Evolutionary conservation across 2,888 invertebrate species (phyloP).

Genomic region (Biston stratarius): DNA sequence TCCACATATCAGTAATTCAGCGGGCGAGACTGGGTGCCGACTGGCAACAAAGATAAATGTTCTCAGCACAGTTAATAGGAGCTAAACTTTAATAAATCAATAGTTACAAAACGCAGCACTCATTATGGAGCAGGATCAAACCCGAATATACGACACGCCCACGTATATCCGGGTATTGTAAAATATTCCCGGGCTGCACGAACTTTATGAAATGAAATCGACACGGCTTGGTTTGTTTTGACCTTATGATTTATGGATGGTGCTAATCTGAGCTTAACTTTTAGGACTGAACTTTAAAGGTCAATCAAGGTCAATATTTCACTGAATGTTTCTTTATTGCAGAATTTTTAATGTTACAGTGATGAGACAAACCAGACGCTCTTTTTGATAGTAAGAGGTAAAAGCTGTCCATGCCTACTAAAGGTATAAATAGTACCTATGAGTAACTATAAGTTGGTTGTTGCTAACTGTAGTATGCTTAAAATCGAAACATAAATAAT

Average conservation of each 20-base stretch:
- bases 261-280: background rate
- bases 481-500: too few species aligned
- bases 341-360: too few species aligned
- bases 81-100: conserved; percentile 71
- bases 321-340: too few species aligned
- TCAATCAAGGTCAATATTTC: too few species aligned
- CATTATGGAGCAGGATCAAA: conserved; percentile 53
- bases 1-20: conserved; percentile 25
- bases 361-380: too few species aligned
- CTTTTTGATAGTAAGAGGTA: too few species aligned
- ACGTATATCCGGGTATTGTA: conserved; percentile 36
- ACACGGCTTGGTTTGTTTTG: background rate
- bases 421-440: background rate
- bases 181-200: conserved; percentile 19
- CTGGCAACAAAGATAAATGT: conserved; percentile 55
- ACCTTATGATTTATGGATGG: background rate
- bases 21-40: conserved; percentile 36
- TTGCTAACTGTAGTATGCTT: background rate
- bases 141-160: conserved; percentile 38
- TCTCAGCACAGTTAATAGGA: conserved; percentile 53
- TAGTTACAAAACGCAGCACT: conserved; percentile 52
- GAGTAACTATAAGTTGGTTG: too few species aligned
- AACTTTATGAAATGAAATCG: conserved; percentile 17
- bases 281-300: background rate
- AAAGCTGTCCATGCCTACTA: too few species aligned